Base-by-base conservation (phyloP, 2,888 invertebrate genomes). In the Scelioninae gen. 1 region DNA sequence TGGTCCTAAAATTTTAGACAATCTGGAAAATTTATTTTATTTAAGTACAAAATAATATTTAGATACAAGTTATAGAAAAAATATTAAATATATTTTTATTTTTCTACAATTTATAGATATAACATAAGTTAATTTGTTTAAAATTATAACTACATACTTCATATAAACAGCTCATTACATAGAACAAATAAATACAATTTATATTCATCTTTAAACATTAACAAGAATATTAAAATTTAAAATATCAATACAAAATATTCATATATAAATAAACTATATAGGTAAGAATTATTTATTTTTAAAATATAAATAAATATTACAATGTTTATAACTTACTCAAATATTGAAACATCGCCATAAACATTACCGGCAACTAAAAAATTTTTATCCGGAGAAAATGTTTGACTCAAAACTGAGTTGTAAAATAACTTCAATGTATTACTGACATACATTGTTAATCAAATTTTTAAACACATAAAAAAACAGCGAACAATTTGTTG, bases 381-480 rank as follows among this genome's bases (percentile, higher is more conserved):
- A 90, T 96, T 95, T 6, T 97, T 96, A 90, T 97, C 97, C 0
- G 96, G 95, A 0, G 98, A 97, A 92, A 97, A 96, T 0, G 95
- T 93, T 93, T 98, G 97, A 32, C 96, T 95, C 83, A 97, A 93
- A 56, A 98, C 94, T 43, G 97, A 97, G 84, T 96, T 97, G 89
- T 98, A 97, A 86, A 95, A 93, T 65, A 94, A 93, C 93, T 95
- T 96, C 68, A 92, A 91, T 71, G 86, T 86, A 9, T 85, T 82
- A 51, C 75, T 82, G 62, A 87, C 86, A 40, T 88, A 84, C 88
- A 90, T 89, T 66, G 83, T 88, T 11, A 55, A 15, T 13, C n/a
- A 5, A 53, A n/a, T n/a, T 38, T 7, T 23, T 34, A 32, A 47
- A 47, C 9, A 49, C 23, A 23, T 23, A 23, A 1, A 23, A 1